Percentiles rank a stretch among this genome's conserved stretches.
These are phyloP conservation scores for Urosaurus nigricauda DNA, from an alignment of 2,797 vertebrate genomes.

Conservation along the genomic window DNA sequence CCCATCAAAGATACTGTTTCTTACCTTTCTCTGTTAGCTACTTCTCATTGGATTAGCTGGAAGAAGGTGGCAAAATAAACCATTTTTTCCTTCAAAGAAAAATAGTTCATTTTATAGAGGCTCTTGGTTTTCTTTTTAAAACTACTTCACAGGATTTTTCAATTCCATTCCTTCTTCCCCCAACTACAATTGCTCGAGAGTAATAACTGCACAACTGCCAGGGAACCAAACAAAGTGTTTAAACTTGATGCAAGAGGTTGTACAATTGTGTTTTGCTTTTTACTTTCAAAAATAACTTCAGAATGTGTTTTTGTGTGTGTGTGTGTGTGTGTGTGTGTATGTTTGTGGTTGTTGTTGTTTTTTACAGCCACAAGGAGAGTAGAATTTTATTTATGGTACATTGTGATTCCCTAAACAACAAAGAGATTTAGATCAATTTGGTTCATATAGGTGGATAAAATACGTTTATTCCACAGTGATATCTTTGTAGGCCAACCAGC, in stretches of 20 bases:
- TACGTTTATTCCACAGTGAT: conserved; percentile 46
- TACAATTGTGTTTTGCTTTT: conserved; percentile 60
- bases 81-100: conserved; percentile 63
- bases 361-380: conserved; percentile 62
- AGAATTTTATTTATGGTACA: conserved; percentile 69
- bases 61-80: conserved; percentile 36
- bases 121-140: conserved; percentile 60
- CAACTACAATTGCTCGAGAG: conserved; percentile 73
- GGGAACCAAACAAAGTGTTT: conserved; percentile 78
- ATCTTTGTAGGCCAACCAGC: conserved; percentile 58
- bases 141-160: conserved; percentile 76
- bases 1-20: conserved; percentile 14
- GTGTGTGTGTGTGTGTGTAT: no score
- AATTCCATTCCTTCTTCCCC: conserved; percentile 73
- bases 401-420: conserved; percentile 62
- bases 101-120: conserved; percentile 67
- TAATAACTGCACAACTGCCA: conserved; percentile 77
- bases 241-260: conserved; percentile 77
- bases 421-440: conserved; percentile 61
- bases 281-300: conserved; percentile 12
- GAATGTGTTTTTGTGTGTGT: conserved; percentile 50
- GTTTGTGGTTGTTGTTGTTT: conserved; percentile 25
- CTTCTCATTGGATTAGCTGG: not conserved
- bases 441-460: conserved; percentile 57
- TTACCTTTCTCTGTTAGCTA: conserved; percentile 21